These are phyloP conservation scores for Orthonevra nobilis DNA, from an alignment of 2,888 invertebrate genomes.

Conservation along the genomic window DNA sequence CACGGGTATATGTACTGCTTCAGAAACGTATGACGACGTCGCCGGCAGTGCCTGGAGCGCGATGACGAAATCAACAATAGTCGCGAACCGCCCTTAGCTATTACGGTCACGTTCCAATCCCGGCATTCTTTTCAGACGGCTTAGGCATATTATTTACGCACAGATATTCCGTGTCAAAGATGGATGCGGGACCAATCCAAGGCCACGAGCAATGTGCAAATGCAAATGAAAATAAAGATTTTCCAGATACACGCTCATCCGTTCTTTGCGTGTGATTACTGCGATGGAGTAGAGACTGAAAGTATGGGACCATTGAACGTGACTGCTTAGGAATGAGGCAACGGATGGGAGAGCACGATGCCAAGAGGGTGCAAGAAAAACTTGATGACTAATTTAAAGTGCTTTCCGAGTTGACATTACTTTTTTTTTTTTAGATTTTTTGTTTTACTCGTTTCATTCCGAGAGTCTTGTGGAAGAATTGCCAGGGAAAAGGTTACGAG, in stretches of 20 bases:
- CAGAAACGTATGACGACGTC: no score
- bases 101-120: conserved; percentile 48
- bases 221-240: conserved; percentile 27
- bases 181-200: conserved; percentile 9
- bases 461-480: no score
- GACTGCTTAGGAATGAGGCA: conserved; percentile 17
- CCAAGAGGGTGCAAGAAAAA: conserved; percentile 17
- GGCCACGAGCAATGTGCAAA: neutral
- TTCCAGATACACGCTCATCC: no score
- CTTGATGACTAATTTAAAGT: conserved; percentile 54
- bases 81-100: conserved; percentile 30
- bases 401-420: conserved; percentile 21
- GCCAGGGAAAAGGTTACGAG: no score
- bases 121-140: conserved; percentile 33
- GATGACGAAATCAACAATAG: conserved; percentile 12
- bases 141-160: conserved; percentile 60
- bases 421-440: no score
- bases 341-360: neutral
- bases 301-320: conserved; percentile 43
- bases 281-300: conserved; percentile 9
- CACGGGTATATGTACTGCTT: neutral
- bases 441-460: no score
- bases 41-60: no score
- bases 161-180: conserved; percentile 53
- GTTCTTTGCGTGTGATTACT: no score